Evolutionary conservation across 1,140 invertebrate genomes (phyloP).

Genomic region (Propsilocerus akamusi): DNA sequence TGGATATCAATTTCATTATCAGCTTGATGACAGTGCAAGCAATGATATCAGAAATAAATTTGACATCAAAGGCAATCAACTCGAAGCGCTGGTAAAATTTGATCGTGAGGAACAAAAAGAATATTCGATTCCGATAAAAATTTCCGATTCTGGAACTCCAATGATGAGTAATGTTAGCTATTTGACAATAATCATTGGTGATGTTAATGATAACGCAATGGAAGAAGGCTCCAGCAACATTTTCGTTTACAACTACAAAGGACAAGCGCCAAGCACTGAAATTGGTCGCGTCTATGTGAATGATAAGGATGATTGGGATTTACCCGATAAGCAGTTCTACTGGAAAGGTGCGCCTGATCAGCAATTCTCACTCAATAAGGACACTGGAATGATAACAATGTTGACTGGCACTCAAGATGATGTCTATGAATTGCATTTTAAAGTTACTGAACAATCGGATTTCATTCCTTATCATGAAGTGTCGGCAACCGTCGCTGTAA

Average conservation of each 20-base stretch:
- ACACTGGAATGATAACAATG: constrained; percentile 73
- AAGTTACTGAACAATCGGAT: constrained; percentile 42
- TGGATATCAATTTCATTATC: constrained; percentile 61
- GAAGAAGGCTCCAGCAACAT: constrained; percentile 62
- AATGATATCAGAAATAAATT: constrained; percentile 53
- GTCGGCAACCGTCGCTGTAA: constrained; percentile 60
- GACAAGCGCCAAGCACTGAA: constrained; percentile 47
- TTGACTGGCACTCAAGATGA: constrained; percentile 43
- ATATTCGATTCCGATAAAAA: constrained; percentile 72
- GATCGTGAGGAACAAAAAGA: constrained; percentile 78
- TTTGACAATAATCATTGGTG: constrained; percentile 72
- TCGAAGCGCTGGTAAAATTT: constrained; percentile 49
- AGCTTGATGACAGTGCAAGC: constrained; percentile 43
- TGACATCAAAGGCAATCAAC: constrained; percentile 33
- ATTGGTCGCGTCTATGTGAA: constrained; percentile 81
- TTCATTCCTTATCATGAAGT: constrained; percentile 38
- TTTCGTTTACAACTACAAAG: constrained; percentile 82
- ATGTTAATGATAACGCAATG: constrained; percentile 80
- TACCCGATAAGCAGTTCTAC: constrained; percentile 67
- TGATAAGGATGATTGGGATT: constrained; percentile 86
- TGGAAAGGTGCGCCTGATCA: constrained; percentile 35
- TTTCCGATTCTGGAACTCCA: constrained; percentile 61
- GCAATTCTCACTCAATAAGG: constrained; percentile 44
- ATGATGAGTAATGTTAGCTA: constrained; percentile 51
- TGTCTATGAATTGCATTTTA: constrained; percentile 47